These are phyloP conservation scores for Euspilapteryx auroguttella DNA, from an alignment of 2,888 invertebrate genomes.

Conservation along the genomic window DNA sequence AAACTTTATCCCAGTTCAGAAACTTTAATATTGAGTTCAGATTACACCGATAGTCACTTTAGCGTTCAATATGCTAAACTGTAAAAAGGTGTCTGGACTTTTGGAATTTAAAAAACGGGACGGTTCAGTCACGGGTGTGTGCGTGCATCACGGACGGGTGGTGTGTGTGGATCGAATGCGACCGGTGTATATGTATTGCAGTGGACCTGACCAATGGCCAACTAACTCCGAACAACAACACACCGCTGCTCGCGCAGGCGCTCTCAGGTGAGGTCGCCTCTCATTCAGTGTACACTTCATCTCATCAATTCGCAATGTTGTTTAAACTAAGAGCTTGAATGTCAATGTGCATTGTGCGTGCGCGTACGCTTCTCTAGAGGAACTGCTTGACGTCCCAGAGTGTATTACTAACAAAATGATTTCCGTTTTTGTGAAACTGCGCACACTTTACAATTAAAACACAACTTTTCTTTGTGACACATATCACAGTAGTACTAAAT, in stretches of 20 bases:
- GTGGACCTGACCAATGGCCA: conserved; percentile 96
- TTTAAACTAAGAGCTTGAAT: too few species aligned
- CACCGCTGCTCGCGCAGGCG: conserved; percentile 92
- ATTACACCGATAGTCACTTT: conserved; percentile 45
- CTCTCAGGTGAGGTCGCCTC: conserved; percentile 78
- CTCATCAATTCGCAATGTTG: too few species aligned
- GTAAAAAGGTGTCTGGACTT: conserved; percentile 21
- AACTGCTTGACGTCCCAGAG: too few species aligned
- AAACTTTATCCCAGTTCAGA: conserved; percentile 33
- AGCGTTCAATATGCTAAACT: conserved; percentile 37
- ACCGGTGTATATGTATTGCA: conserved; percentile 72
- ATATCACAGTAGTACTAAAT: too few species aligned
- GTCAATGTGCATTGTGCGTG: too few species aligned
- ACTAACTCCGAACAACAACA: conserved; percentile 95
- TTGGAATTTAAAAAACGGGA: conserved; percentile 23
- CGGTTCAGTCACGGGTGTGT: conserved; percentile 56
- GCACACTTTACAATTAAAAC: too few species aligned
- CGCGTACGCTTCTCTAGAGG: too few species aligned
- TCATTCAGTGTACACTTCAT: too few species aligned
- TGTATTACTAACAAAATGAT: too few species aligned
- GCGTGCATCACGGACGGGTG: conserved; percentile 33
- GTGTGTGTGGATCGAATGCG: conserved; percentile 45
- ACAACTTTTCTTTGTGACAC: background rate
- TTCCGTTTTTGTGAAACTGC: too few species aligned
- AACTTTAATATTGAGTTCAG: conserved; percentile 42